Conservation (phyloP, 1,140 invertebrate species). For the Drosophila pandora region DNA sequence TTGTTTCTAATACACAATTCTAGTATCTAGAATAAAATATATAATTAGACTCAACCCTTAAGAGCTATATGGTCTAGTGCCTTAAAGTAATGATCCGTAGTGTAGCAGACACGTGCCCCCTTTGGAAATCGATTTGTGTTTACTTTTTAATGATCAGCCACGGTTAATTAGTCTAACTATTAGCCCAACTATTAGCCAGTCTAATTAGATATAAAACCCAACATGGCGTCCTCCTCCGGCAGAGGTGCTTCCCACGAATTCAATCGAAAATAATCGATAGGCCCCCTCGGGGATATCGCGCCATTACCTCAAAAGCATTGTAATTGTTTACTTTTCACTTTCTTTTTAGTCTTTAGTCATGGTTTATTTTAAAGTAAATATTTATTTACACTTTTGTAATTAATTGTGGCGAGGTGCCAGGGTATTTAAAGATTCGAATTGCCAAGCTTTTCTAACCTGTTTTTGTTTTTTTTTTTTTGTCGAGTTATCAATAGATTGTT, state of each 20-base stretch:
- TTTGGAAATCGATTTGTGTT: conserved; percentile 63
- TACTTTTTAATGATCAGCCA: conserved; percentile 50
- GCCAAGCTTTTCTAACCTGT: conserved; percentile 9
- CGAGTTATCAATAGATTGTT: conserved; percentile 14
- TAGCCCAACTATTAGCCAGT: conserved; percentile 60
- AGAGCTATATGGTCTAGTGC: background rate
- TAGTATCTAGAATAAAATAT: no score
- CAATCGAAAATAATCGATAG: background rate
- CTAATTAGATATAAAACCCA: conserved; percentile 59
- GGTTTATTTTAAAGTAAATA: background rate
- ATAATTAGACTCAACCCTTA: background rate
- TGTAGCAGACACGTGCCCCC: conserved; percentile 51
- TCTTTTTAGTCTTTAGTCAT: background rate
- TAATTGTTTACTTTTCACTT: background rate
- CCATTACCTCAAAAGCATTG: background rate
- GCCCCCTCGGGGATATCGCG: background rate
- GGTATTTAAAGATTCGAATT: conserved; percentile 15
- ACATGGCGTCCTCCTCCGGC: background rate
- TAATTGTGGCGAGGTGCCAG: background rate
- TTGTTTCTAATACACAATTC: background rate
- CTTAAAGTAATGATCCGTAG: conserved; percentile 3
- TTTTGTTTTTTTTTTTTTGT: background rate
- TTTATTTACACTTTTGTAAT: background rate
- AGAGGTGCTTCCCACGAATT: conserved; percentile 1
- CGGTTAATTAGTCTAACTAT: conserved; percentile 67